phyloP scores from a whole-genome alignment of 2,113 vertebrate genomes.

The Tychaedon coryphoeus region DNA sequence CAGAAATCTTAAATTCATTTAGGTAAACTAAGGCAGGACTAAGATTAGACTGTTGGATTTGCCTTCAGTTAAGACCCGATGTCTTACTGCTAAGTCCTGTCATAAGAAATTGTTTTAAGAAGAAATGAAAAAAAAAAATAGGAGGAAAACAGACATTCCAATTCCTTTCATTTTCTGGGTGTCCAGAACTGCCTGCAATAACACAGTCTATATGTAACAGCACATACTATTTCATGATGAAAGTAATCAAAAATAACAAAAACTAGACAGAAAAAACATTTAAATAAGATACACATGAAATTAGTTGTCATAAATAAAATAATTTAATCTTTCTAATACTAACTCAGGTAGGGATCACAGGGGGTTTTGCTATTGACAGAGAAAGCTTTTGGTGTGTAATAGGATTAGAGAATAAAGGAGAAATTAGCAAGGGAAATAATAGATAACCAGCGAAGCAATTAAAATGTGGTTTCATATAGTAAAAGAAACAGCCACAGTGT shows the following conservation, averaged over 20 bases:
- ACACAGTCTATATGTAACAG: background rate
- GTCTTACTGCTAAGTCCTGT: background rate
- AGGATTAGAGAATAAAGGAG: background rate
- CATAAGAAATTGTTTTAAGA: background rate
- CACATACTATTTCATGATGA: background rate
- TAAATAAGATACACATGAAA: background rate
- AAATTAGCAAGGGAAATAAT: background rate
- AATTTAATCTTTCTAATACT: background rate
- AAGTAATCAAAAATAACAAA: background rate
- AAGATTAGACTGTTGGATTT: background rate
- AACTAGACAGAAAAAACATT: background rate
- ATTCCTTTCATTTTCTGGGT: background rate
- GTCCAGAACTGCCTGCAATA: background rate
- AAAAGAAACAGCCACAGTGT: fast-evolving
- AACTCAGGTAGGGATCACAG: fast-evolving
- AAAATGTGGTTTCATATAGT: background rate
- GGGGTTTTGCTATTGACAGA: background rate
- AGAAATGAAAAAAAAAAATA: background rate
- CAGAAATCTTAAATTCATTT: background rate
- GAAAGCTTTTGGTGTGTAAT: background rate
- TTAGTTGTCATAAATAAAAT: background rate
- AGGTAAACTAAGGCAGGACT: background rate
- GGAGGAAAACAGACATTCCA: background rate
- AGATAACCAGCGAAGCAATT: background rate
- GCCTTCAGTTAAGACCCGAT: background rate